These are phyloP conservation scores for Drosophila ananassae DNA, from an alignment of 1,140 invertebrate genomes.

Conservation along the genomic window DNA sequence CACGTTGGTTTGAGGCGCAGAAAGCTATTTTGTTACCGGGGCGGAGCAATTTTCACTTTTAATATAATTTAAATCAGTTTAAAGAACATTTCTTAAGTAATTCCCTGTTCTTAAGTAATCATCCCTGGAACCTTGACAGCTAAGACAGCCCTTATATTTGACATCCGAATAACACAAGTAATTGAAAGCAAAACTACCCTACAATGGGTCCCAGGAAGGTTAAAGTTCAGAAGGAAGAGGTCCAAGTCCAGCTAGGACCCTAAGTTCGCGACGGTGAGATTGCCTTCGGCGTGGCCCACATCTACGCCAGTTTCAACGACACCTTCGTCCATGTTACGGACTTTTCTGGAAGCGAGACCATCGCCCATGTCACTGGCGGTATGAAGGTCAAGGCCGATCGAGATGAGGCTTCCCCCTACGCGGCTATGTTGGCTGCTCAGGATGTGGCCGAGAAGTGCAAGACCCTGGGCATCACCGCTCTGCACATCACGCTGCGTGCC, in stretches of 20 bases:
- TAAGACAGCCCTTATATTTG: too few species aligned
- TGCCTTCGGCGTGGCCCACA: constrained; percentile 99
- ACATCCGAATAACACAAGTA: too few species aligned
- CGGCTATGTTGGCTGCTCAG: constrained; percentile 99
- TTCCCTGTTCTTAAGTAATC: too few species aligned
- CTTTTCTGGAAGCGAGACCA: constrained; percentile 99
- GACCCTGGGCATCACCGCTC: constrained; percentile 96
- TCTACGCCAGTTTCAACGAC: too few species aligned
- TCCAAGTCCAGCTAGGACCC: constrained; percentile 97
- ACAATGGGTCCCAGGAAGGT: constrained; percentile 98
- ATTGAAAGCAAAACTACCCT: neutral
- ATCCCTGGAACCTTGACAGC: too few species aligned
- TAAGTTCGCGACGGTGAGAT: constrained; percentile 98
- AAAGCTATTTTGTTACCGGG: constrained; percentile 5
- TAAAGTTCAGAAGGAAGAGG: constrained; percentile 98
- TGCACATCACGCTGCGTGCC: constrained; percentile 99
- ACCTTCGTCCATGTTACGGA: too few species aligned
- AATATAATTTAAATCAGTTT: too few species aligned
- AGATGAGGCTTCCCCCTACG: constrained; percentile 99
- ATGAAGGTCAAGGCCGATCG: constrained; percentile 99
- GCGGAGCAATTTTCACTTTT: neutral
- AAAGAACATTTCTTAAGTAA: too few species aligned
- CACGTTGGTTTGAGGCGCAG: rapidly evolving
- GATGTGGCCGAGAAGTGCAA: constrained; percentile 99
- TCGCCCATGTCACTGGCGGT: constrained; percentile 98